Conservation (phyloP, 2,797 vertebrate species). For the Urocyon cinereoargenteus region DNA sequence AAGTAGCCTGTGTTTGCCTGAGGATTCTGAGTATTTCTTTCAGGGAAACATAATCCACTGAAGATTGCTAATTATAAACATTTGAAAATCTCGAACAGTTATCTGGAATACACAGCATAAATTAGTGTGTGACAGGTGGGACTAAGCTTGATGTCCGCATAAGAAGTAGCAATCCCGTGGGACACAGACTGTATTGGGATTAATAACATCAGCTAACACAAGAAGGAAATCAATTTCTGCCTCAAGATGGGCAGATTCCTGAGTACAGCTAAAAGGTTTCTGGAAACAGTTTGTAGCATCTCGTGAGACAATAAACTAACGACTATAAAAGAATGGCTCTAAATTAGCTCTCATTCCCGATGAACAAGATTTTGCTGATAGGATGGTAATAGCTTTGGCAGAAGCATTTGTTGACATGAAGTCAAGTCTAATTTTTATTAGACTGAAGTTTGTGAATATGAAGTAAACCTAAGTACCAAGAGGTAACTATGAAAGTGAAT, state of each 20-base stretch:
- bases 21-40: not conserved
- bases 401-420: not conserved
- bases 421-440: not conserved
- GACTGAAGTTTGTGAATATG: not conserved
- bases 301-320: not conserved
- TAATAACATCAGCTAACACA: not conserved
- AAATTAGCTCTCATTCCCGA: not conserved
- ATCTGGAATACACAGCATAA: not conserved
- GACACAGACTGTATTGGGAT: not conserved
- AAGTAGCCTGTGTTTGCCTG: not conserved
- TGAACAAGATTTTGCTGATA: not conserved
- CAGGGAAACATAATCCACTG: not conserved
- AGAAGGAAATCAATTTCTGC: not conserved
- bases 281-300: not conserved
- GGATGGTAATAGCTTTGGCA: not conserved
- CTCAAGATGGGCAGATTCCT: not conserved
- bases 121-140: not conserved
- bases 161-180: not conserved
- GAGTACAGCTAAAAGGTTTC: not conserved
- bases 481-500: not conserved
- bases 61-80: not conserved
- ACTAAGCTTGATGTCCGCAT: not conserved
- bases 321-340: not conserved
- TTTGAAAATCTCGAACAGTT: not conserved
- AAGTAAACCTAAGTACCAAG: not conserved